Percentiles rank a stretch among this genome's conserved stretches.
phyloP scores from a whole-genome alignment of 2,888 invertebrate genomes.

The Clitarchus hookeri region DNA sequence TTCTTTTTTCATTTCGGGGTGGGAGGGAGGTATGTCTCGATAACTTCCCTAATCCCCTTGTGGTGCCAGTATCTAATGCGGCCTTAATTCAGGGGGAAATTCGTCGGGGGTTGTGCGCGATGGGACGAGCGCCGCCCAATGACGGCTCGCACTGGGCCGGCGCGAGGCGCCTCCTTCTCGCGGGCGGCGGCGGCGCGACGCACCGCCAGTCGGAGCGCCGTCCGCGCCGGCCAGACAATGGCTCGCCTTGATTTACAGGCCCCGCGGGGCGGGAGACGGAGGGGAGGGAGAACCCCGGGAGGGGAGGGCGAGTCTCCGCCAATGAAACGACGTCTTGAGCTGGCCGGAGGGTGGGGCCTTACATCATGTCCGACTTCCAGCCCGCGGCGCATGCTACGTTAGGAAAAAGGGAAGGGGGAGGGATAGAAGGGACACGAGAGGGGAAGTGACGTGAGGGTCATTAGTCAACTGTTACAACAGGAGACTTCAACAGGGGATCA shows the following conservation, averaged over 20 bases:
- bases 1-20: no score
- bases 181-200: neutral
- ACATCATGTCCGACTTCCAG: slow-evolving; percentile 28
- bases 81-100: neutral
- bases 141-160: neutral
- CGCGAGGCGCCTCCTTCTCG: no score
- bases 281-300: neutral
- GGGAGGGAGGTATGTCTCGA: no score
- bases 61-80: no score
- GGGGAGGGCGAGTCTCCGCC: slow-evolving; percentile 20
- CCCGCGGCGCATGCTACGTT: neutral
- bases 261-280: neutral
- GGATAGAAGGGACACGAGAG: neutral
- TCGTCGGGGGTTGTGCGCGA: neutral
- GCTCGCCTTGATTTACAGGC: slow-evolving; percentile 34
- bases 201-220: slow-evolving; percentile 1
- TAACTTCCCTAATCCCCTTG: no score
- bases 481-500: slow-evolving; percentile 2
- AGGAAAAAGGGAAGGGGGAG: neutral
- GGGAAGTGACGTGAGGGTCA: slow-evolving; percentile 17
- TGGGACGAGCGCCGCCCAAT: neutral
- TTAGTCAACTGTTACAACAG: neutral
- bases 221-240: slow-evolving; percentile 30
- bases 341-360: slow-evolving; percentile 35
- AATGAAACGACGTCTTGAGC: slow-evolving; percentile 30